Conservation (phyloP, 2,113 vertebrate species). For the Corynorhinus townsendii region DNA sequence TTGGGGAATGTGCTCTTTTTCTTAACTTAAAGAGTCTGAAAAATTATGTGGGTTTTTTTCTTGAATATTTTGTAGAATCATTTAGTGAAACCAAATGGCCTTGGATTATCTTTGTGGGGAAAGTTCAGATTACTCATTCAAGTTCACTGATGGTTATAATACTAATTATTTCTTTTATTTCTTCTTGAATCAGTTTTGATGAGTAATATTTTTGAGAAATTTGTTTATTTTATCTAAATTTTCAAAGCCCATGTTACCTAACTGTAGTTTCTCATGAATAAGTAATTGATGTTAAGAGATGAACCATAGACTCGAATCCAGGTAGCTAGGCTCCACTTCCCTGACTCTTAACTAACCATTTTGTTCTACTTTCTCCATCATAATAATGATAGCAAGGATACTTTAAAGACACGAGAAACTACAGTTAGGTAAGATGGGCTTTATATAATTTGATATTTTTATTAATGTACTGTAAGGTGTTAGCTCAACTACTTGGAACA, state of each 20-base stretch:
- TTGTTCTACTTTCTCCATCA: not conserved
- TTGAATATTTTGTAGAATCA: not conserved
- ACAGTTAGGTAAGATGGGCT: not conserved
- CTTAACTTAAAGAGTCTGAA: not conserved
- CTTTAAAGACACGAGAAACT: not conserved
- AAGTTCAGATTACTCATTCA: not conserved
- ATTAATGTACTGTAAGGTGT: not conserved
- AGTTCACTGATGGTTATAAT: not conserved
- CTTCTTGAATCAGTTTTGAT: not conserved
- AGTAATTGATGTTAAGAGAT: not conserved
- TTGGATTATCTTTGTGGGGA: not conserved
- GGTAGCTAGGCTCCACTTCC: not conserved
- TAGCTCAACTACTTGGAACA: not conserved
- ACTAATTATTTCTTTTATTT: not conserved
- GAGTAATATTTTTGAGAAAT: not conserved
- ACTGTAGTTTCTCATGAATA: too few species aligned
- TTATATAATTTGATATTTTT: not conserved
- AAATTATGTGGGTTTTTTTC: not conserved
- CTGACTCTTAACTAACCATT: not conserved
- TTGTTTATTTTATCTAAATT: not conserved
- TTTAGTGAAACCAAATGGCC: not conserved
- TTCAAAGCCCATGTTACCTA: too few species aligned
- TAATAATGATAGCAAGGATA: not conserved
- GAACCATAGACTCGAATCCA: not conserved
- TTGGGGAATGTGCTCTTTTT: not conserved